Conservation (phyloP, 1,140 invertebrate genomes). For the Dreissena rostriformis region DNA sequence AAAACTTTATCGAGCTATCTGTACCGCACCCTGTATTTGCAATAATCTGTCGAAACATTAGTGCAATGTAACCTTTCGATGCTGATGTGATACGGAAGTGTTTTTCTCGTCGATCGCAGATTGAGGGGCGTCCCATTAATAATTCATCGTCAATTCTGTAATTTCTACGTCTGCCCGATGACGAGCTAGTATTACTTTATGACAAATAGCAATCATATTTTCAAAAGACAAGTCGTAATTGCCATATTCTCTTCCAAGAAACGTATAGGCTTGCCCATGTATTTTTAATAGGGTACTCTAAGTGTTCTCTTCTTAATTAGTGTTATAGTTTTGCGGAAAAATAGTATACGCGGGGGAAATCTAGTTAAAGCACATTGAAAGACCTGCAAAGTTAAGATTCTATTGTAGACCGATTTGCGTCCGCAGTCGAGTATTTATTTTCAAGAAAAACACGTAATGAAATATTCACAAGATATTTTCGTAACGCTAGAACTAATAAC, state of each 20-base stretch:
- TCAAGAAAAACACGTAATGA: too few relatives aligned
- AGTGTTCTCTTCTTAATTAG: conserved; percentile 3
- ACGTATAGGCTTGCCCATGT: conserved; percentile 34
- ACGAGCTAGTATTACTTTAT: conserved; percentile 44
- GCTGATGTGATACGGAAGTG: neutral
- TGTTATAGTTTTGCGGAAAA: neutral
- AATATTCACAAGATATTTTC: too few relatives aligned
- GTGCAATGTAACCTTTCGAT: too few relatives aligned
- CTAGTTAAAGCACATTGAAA: too few relatives aligned
- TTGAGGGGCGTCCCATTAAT: conserved; percentile 39
- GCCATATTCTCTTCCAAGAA: conserved; percentile 34
- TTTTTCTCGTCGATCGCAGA: neutral
- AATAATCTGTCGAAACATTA: too few relatives aligned
- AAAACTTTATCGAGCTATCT: too few relatives aligned
- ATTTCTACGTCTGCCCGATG: conserved; percentile 25
- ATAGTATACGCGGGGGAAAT: too few relatives aligned
- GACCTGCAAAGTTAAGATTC: too few relatives aligned
- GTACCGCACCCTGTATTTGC: too few relatives aligned
- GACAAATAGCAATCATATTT: conserved; percentile 50
- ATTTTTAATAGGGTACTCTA: conserved; percentile 43
- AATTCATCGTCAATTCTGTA: conserved; percentile 29
- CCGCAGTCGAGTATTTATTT: too few relatives aligned
- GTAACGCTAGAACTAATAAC: too few relatives aligned
- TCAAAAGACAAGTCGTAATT: conserved; percentile 48
- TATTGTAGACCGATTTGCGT: too few relatives aligned